Conservation (phyloP, 2,888 invertebrate species). For the Orthonevra nobilis region DNA sequence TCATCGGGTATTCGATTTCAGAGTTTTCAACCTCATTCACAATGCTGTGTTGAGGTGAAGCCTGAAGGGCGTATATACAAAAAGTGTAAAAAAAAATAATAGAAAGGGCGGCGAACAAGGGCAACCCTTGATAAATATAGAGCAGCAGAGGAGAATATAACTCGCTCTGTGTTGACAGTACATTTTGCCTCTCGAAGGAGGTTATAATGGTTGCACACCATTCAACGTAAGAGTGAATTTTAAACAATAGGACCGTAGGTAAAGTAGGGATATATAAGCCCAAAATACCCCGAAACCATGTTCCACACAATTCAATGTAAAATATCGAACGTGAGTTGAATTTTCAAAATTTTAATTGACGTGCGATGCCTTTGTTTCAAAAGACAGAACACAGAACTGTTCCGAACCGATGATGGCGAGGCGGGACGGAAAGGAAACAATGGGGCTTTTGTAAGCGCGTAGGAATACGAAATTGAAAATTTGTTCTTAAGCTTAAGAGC, state of each 20-base stretch:
- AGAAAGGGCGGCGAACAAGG: constrained; percentile 25
- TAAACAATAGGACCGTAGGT: constrained; percentile 42
- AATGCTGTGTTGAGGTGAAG: constrained; percentile 16
- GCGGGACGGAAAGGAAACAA: not conserved
- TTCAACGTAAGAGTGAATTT: constrained; percentile 53
- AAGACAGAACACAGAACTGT: too few species aligned
- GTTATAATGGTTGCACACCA: constrained; percentile 56
- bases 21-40: constrained; percentile 45
- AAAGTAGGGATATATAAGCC: constrained; percentile 7
- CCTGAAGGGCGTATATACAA: constrained; percentile 4
- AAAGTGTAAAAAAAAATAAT: too few species aligned
- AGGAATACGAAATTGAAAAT: constrained; percentile 19
- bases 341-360: constrained; percentile 59
- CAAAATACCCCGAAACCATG: constrained; percentile 51
- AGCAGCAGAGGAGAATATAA: constrained; percentile 24
- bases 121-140: constrained; percentile 19
- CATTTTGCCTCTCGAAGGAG: constrained; percentile 43
- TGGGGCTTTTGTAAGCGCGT: not conserved
- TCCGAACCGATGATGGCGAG: too few species aligned
- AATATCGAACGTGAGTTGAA: constrained; percentile 64
- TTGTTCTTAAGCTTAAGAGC: constrained; percentile 15
- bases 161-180: constrained; percentile 43
- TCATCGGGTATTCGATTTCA: constrained; percentile 55
- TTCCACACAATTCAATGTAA: constrained; percentile 58
- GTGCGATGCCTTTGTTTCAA: constrained; percentile 51